Evolutionary conservation across 1,140 invertebrate species (phyloP), one percentile per base, ranked within the genome.

Genomic region (Pseudomyrmex concolor): DNA sequence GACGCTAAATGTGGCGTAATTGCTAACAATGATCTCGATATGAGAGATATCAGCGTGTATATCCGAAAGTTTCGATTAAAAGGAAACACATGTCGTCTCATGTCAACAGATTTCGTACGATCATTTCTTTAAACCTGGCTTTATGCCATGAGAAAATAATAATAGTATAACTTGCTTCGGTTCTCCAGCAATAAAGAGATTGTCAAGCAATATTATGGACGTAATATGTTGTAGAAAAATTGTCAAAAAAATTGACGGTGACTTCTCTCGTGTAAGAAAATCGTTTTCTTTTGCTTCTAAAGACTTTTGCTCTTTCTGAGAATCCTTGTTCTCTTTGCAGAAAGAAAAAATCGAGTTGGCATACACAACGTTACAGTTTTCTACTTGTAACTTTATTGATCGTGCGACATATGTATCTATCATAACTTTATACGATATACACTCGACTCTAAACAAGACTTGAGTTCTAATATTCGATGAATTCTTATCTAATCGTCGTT

Each of bases 71-170:
- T 77, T 67, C 13, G 25, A 8, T 13, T 77, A 55, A 67, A 67
- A 76, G n/a, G 55, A 55, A 22, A 19, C 8, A 17, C 43, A 66
- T 43, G 15, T 22, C 55, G 57, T 48, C 12, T 57, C 5, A 34
- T 34, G 34, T 34, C 10, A 70, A 63, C 54, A 51, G 63, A 86
- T 90, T 85, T 90, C 84, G 68, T 77, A 64, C 22, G 17, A 48
- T 66, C 59, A 50, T 87, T 85, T 81, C 59, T 78, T 57, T 22
- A 82, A 87, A 77, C 73, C 73, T 92, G 90, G 91, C 89, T 62
- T 64, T 50, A 60, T 63, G 91, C 91, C 91, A 92, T 70, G 84
- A 34, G 34, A 74, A 87, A 90, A 91, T 85, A 91, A 91, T 89
- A 90, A 91, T 92, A 92, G 90, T 85, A 71, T 67, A 62, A 34